phyloP scores from a whole-genome alignment of 1,140 invertebrate species.

The Ceratina australensis region DNA sequence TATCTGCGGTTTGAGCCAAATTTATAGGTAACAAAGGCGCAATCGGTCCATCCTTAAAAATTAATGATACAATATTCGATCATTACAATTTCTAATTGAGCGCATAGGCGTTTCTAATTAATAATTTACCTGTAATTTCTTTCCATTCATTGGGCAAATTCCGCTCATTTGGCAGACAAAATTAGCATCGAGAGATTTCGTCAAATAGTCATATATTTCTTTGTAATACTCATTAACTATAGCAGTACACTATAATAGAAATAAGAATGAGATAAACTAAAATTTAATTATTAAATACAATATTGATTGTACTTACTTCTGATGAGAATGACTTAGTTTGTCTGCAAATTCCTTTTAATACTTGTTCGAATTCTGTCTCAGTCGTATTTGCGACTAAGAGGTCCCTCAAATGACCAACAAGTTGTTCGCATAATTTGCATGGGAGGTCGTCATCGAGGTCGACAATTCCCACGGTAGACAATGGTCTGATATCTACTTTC shows the following conservation, averaged over 20 bases:
- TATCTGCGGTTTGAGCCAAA: constrained; percentile 72
- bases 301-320: constrained; percentile 67
- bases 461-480: constrained; percentile 81
- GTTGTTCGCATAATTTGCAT: constrained; percentile 91
- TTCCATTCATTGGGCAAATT: constrained; percentile 82
- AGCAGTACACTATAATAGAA: constrained; percentile 76
- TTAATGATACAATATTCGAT: background rate
- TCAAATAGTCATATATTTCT: constrained; percentile 86
- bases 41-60: constrained; percentile 75
- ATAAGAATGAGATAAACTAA: too few relatives aligned
- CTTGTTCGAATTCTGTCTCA: constrained; percentile 88
- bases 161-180: constrained; percentile 85
- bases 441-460: constrained; percentile 85
- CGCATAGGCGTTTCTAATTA: background rate
- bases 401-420: constrained; percentile 89
- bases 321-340: constrained; percentile 84
- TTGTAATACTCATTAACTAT: constrained; percentile 90
- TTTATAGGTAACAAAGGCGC: constrained; percentile 80
- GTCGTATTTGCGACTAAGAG: constrained; percentile 92
- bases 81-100: background rate
- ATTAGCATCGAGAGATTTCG: constrained; percentile 85
- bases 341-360: constrained; percentile 89
- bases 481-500: constrained; percentile 80
- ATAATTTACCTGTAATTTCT: constrained; percentile 37
- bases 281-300: constrained; percentile 16